Conservation (phyloP, 2,888 invertebrate genomes). For the Zygogramma bicolorata region DNA sequence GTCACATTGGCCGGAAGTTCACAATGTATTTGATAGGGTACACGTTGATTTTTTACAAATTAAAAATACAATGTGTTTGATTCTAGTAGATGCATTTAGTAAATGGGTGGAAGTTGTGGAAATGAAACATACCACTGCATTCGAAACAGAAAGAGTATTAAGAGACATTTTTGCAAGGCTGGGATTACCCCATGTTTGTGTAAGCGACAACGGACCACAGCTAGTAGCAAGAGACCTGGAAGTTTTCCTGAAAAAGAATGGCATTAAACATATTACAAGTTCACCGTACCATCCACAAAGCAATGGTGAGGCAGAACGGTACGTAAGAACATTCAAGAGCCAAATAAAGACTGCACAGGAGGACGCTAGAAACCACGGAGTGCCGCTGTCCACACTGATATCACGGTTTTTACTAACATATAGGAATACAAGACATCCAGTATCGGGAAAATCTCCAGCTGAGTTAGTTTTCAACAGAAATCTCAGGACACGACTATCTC, state of each 20-base stretch:
- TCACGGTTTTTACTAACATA: constrained; percentile 9
- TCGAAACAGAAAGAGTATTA: constrained; percentile 1
- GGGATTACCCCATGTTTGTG: constrained; percentile 7
- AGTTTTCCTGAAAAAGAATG: constrained; percentile 16
- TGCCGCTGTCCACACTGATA: constrained; percentile 12
- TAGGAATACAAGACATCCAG: constrained; percentile 7
- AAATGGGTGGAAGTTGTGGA: constrained; percentile 13
- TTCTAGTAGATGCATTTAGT: not conserved
- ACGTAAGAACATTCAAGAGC: constrained; percentile 11
- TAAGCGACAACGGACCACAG: constrained; percentile 14
- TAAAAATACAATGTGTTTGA: not conserved
- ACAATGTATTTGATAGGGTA: not conserved
- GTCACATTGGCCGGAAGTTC: not conserved
- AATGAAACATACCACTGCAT: not conserved
- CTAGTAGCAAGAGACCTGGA: constrained; percentile 20
- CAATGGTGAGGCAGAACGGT: constrained; percentile 24
- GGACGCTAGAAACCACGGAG: not conserved
- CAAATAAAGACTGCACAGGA: constrained; percentile 3
- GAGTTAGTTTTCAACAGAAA: constrained; percentile 8
- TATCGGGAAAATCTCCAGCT: constrained; percentile 8
- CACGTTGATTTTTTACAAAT: not conserved
- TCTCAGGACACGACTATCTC: constrained; percentile 1
- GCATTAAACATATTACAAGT: constrained; percentile 9
- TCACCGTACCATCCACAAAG: constrained; percentile 14
- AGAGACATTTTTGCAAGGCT: constrained; percentile 24